phyloP scores from a whole-genome alignment of 2,797 vertebrate species.

The Melanotaenia nigrans region DNA sequence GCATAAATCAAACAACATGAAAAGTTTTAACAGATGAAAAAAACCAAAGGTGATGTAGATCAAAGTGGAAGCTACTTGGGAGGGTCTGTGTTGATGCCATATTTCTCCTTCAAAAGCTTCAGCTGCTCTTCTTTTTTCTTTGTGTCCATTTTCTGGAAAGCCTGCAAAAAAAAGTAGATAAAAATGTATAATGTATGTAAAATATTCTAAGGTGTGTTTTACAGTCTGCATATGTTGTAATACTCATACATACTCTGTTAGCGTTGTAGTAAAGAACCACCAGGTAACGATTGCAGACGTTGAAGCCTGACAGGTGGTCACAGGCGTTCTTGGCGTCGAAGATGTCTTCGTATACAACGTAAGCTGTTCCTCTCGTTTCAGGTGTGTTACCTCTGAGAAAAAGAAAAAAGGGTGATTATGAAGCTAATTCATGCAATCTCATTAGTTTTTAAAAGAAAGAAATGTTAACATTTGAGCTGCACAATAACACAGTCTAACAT shows the following conservation, averaged over 20 bases:
- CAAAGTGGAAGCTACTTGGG: slow-evolving; percentile 85
- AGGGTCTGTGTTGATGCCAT: slow-evolving; percentile 98
- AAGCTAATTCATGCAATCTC: too few relatives aligned
- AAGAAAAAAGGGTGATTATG: too few relatives aligned
- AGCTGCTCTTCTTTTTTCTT: slow-evolving; percentile 99
- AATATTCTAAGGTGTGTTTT: background rate
- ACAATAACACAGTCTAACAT: too few relatives aligned
- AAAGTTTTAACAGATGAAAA: slow-evolving; percentile 24
- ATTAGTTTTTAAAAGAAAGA: too few relatives aligned
- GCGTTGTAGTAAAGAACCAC: slow-evolving; percentile 98
- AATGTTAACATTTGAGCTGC: too few relatives aligned
- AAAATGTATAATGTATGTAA: too few relatives aligned
- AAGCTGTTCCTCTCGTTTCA: slow-evolving; percentile 95
- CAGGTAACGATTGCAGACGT: slow-evolving; percentile 98
- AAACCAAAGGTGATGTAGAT: background rate
- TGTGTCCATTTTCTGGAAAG: slow-evolving; percentile 99
- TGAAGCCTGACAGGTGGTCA: slow-evolving; percentile 97
- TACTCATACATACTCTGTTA: slow-evolving; percentile 87
- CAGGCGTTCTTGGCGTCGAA: slow-evolving; percentile 98
- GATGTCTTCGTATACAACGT: slow-evolving; percentile 98
- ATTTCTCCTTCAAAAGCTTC: slow-evolving; percentile 98
- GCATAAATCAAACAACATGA: background rate
- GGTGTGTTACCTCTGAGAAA: slow-evolving; percentile 92
- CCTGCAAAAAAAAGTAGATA: slow-evolving; percentile 76
- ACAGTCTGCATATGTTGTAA: background rate